phyloP scores from a whole-genome alignment of 2,113 vertebrate genomes.

The Ia io region DNA sequence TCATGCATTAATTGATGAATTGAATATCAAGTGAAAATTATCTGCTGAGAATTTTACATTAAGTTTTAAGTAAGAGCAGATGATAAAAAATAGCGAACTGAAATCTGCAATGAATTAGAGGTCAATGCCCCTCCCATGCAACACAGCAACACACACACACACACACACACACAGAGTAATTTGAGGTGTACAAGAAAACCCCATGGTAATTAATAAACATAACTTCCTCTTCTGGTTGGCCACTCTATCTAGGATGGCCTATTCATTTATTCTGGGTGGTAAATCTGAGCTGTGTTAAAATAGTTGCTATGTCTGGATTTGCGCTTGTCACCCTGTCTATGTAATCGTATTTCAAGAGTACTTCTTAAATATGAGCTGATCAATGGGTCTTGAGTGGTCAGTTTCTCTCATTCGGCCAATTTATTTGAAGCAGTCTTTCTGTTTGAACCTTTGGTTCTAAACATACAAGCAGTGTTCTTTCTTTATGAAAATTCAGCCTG shows the following conservation, averaged over 20 bases:
- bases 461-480: neutral
- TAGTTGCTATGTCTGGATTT: neutral
- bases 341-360: neutral
- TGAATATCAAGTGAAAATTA: neutral
- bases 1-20: neutral
- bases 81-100: neutral
- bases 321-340: neutral
- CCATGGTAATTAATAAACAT: neutral
- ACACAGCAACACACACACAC: neutral
- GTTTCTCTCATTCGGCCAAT: neutral
- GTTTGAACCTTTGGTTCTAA: neutral
- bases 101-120: neutral
- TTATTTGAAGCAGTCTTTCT: neutral
- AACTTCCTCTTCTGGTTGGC: too few relatives aligned
- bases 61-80: neutral
- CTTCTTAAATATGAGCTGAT: neutral
- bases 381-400: neutral
- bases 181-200: neutral
- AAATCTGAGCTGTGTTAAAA: neutral
- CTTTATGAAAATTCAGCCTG: neutral
- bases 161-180: neutral
- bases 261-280: neutral
- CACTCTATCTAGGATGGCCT: neutral
- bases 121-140: fast-evolving
- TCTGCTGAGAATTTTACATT: neutral